Percentiles rank a stretch among this genome's conserved stretches.
phyloP scores from a whole-genome alignment of 2,888 invertebrate species.

The Apodemia mormo region DNA sequence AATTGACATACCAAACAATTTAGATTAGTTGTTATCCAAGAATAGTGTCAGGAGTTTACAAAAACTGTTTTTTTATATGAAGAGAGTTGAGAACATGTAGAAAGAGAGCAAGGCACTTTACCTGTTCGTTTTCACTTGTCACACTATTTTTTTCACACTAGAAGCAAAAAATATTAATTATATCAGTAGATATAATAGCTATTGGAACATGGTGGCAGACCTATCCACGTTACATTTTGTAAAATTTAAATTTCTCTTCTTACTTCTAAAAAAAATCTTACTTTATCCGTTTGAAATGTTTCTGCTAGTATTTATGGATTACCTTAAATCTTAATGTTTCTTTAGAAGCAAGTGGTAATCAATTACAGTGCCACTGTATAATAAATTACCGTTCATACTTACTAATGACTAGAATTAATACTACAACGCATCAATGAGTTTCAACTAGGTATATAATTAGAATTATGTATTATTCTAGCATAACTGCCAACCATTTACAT shows the following conservation, averaged over 20 bases:
- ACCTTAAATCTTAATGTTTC: background rate
- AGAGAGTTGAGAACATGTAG: too few relatives aligned
- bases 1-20: too few relatives aligned
- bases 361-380: background rate
- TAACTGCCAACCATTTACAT: background rate
- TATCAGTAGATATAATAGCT: too few relatives aligned
- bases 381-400: conserved; percentile 5
- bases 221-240: background rate
- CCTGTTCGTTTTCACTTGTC: too few relatives aligned
- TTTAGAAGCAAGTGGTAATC: conserved; percentile 5
- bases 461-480: background rate
- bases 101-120: too few relatives aligned
- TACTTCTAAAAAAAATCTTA: too few relatives aligned
- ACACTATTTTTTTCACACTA: too few relatives aligned
- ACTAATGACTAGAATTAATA: conserved; percentile 3
- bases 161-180: too few relatives aligned
- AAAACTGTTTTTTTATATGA: too few relatives aligned
- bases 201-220: too few relatives aligned
- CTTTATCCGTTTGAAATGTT: background rate
- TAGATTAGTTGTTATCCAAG: too few relatives aligned
- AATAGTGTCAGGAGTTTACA: too few relatives aligned
- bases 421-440: background rate
- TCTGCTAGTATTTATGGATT: background rate
- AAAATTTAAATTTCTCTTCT: background rate
- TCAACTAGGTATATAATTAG: background rate